Percentiles rank a stretch among this genome's conserved stretches.
phyloP scores from a whole-genome alignment of 2,888 invertebrate species.

The Morpho achilles region DNA sequence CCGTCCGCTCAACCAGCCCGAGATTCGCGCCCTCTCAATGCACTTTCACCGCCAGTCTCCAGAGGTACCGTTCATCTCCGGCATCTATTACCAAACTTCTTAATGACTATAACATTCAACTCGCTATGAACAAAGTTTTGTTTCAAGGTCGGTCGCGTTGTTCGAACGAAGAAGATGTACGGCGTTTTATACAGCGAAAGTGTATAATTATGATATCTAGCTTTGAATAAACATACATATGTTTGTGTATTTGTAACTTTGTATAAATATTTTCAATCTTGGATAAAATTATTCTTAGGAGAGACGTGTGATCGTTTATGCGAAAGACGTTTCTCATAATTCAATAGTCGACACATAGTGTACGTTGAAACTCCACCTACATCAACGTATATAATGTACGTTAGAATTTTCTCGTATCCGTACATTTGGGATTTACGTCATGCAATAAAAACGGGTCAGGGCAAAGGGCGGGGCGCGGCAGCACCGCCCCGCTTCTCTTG shows the following conservation, averaged over 20 bases:
- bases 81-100: conserved; percentile 65
- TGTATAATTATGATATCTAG: conserved; percentile 6
- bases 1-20: conserved; percentile 74
- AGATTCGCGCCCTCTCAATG: conserved; percentile 62
- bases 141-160: conserved; percentile 59
- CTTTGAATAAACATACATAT: conserved; percentile 8
- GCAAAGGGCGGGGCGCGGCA: conserved; percentile 59
- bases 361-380: conserved; percentile 57
- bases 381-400: conserved; percentile 60
- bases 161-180: conserved; percentile 15
- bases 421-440: conserved; percentile 60
- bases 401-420: conserved; percentile 65
- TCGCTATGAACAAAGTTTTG: conserved; percentile 69
- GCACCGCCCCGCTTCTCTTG: conserved; percentile 69
- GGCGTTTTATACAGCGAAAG: not conserved
- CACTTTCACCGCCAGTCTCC: conserved; percentile 87
- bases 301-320: conserved; percentile 44
- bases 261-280: conserved; percentile 13
- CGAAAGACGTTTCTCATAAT: conserved; percentile 55
- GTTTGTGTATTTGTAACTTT: conserved; percentile 7
- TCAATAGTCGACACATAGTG: conserved; percentile 27
- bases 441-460: conserved; percentile 77
- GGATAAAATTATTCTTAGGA: conserved; percentile 8
- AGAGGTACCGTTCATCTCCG: conserved; percentile 81
- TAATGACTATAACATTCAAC: conserved; percentile 69